Conservation (phyloP, 2,888 invertebrate species). For the Rambutsinella grinnellia region DNA sequence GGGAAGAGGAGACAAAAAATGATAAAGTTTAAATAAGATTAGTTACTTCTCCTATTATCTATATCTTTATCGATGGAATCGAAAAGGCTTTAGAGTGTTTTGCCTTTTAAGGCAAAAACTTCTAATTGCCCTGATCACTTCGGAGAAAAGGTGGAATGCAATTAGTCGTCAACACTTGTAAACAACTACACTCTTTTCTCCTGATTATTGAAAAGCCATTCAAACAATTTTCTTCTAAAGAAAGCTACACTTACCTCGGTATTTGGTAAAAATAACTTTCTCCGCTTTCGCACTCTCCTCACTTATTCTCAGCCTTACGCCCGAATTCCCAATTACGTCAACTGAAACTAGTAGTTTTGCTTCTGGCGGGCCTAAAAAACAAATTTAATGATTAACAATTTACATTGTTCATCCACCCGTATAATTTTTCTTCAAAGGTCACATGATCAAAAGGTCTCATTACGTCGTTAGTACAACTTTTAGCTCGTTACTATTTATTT, state of each 20-base stretch:
- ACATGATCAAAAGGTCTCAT: too few relatives aligned
- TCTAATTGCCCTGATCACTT: not conserved
- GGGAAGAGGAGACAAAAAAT: constrained; percentile 8
- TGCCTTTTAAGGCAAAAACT: not conserved
- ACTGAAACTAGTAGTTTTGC: constrained; percentile 84
- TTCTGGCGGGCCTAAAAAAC: constrained; percentile 83
- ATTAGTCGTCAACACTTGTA: not conserved
- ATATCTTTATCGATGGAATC: not conserved
- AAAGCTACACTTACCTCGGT: constrained; percentile 77
- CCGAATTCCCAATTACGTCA: constrained; percentile 77
- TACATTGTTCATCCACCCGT: too few relatives aligned
- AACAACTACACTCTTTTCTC: not conserved
- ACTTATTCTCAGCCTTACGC: constrained; percentile 73
- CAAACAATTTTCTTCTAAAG: not conserved
- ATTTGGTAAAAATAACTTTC: constrained; percentile 89
- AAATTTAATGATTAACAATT: too few relatives aligned
- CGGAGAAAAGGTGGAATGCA: not conserved
- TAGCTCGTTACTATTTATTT: too few relatives aligned
- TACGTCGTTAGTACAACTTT: too few relatives aligned
- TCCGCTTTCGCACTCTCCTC: constrained; percentile 77
- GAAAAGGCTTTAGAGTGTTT: not conserved
- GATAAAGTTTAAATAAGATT: not conserved
- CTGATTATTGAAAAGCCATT: too few relatives aligned
- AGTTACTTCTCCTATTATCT: not conserved
- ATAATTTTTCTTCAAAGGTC: too few relatives aligned